Base-by-base conservation (phyloP, 2,888 invertebrate genomes). In the Cryptops parisi region DNA sequence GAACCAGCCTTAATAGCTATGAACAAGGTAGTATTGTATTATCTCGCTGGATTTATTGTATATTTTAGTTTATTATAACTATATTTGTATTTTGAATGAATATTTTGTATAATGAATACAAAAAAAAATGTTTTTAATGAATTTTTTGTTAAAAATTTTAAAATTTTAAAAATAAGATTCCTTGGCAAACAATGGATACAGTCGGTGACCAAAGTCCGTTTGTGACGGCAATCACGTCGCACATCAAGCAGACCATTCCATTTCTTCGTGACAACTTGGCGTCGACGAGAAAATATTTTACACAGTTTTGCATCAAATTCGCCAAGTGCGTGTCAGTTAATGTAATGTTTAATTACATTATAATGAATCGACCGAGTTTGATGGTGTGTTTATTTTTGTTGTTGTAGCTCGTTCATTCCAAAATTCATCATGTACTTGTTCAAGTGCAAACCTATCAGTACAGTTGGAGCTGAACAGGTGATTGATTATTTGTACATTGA, bases 141-240 rank as follows among this genome's bases (percentile, higher is more conserved):
- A 46, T 47, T 23, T 4, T n/a, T n/a, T n/a, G n/a, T n/a, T 33
- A 6, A 21, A 15, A 23, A 33, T 46, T 12, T 52, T 43, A 40
- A 21, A 56, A 55, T 52, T 22, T 27, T 19, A 2, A 25, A 27
- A 47, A 2, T 33, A 43, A 82, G 78, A 82, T 88, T 60, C 84
- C 86, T 53, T 98, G 97, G 98, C 81, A 87, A 59, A 81, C 82
- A 52, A 80, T 96, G 53, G 90, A 90, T 67, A 81, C 82, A 27
- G 98, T 98, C 0, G 97, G 97, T 15, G 98, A 98, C 69, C 96
- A 97, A 70, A 94, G 93, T 66, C 78, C 84, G 0, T 98, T 97
- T 68, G 86, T 98, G 15, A 86, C 88, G 0, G 84, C 85, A 1
- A 84, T 98, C 44, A 81, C 87, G 1, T 77, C 81, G 60, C 87